phyloP scores from a whole-genome alignment of 2,888 invertebrate species.

The Opisthograptis luteolata region DNA sequence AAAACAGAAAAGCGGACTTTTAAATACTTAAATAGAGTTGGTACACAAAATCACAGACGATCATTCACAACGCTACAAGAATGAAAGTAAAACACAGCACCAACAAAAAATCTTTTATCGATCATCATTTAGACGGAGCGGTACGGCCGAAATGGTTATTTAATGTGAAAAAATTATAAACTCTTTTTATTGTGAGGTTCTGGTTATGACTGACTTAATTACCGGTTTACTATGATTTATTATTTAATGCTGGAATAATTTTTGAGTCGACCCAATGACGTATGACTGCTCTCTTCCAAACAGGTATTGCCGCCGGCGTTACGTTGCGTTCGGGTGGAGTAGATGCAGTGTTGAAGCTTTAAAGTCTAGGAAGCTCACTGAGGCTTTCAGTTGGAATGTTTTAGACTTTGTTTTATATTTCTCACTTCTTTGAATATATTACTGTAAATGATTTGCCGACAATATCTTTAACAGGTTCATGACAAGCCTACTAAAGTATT shows the following conservation, averaged over 20 bases:
- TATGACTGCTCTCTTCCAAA: constrained; percentile 72
- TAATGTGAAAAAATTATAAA: constrained; percentile 81
- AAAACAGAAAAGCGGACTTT: background rate
- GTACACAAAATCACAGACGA: constrained; percentile 4
- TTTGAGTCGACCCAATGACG: constrained; percentile 76
- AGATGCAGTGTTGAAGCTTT: constrained; percentile 10
- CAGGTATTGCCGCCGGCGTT: constrained; percentile 78
- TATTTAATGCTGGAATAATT: constrained; percentile 79
- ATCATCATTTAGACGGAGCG: constrained; percentile 35
- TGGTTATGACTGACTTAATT: constrained; percentile 83
- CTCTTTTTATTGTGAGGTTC: constrained; percentile 75
- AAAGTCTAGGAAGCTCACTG: constrained; percentile 1
- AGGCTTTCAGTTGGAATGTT: background rate
- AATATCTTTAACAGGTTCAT: too few species aligned
- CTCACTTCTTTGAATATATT: too few species aligned
- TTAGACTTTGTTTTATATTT: background rate
- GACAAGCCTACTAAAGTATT: too few species aligned
- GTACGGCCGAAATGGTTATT: constrained; percentile 68
- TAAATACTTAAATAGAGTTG: background rate
- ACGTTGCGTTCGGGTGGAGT: constrained; percentile 39
- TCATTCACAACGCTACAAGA: constrained; percentile 16
- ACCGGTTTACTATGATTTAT: constrained; percentile 83
- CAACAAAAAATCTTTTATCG: constrained; percentile 35
- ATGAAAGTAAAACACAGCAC: constrained; percentile 22
- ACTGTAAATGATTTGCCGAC: too few species aligned